Percentiles rank a stretch among this genome's conserved stretches.
Evolutionary conservation across 2,113 vertebrate genomes (phyloP).

Genomic region (Crocuta crocuta): DNA sequence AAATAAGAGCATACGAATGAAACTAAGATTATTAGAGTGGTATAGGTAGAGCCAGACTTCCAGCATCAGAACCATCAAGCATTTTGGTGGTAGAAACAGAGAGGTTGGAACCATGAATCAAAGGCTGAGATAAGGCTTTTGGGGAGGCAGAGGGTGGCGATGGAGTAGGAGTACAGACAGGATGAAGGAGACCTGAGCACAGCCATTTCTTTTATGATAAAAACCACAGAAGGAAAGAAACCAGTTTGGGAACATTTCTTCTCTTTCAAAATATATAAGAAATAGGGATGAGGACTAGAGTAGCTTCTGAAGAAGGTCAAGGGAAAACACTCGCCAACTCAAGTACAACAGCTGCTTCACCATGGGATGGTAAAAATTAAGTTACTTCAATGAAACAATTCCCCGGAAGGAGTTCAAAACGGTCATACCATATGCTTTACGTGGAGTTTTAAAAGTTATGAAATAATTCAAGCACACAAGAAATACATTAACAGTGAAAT

Average conservation of each 20-base stretch:
- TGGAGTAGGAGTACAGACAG: background rate
- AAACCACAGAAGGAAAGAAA: slow-evolving; percentile 15
- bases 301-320: background rate
- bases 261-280: slow-evolving; percentile 22
- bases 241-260: slow-evolving; percentile 12
- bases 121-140: background rate
- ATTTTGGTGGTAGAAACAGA: background rate
- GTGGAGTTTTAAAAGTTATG: background rate
- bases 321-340: background rate
- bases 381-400: background rate
- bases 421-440: background rate
- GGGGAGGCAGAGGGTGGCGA: background rate
- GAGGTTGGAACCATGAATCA: background rate
- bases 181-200: background rate
- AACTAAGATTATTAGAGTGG: background rate
- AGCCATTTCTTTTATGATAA: background rate
- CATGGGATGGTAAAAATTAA: background rate
- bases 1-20: background rate
- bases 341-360: background rate
- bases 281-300: background rate
- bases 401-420: slow-evolving; percentile 44
- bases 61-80: background rate
- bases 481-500: slow-evolving; percentile 12
- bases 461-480: background rate
- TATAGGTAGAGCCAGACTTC: background rate